Evolutionary conservation across 2,888 invertebrate genomes (phyloP).

Genomic region (Drosophila borealis): DNA sequence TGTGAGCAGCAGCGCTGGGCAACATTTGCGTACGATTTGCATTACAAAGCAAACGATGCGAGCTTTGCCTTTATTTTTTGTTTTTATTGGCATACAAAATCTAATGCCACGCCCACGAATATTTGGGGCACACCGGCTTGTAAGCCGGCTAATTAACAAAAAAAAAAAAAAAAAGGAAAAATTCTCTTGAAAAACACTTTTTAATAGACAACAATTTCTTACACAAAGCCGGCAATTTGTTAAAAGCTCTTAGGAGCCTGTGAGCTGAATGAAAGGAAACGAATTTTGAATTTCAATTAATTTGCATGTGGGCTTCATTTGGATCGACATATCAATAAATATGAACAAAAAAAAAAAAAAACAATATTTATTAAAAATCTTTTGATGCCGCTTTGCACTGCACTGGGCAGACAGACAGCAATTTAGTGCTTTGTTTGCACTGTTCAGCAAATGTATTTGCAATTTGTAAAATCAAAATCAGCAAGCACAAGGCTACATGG

Average conservation of each 20-base stretch:
- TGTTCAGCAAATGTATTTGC: constrained; percentile 60
- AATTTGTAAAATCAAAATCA: constrained; percentile 70
- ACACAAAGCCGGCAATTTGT: constrained; percentile 12
- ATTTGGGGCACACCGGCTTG: constrained; percentile 5
- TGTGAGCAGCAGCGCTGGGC: constrained; percentile 69
- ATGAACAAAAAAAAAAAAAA: too few relatives aligned
- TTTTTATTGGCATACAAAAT: constrained; percentile 47
- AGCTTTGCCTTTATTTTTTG: constrained; percentile 41
- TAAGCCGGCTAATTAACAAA: constrained; percentile 56
- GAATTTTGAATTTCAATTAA: constrained; percentile 43
- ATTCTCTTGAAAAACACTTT: constrained; percentile 7
- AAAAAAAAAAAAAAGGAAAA: constrained; percentile 4
- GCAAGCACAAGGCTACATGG: constrained; percentile 3
- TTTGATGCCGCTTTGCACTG: constrained; percentile 43
- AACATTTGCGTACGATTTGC: constrained; percentile 76
- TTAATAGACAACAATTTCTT: constrained; percentile 19
- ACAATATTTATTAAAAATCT: constrained; percentile 47
- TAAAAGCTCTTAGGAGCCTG: constrained; percentile 17
- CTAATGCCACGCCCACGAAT: constrained; percentile 36
- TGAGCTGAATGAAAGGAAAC: not conserved
- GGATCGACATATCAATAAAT: constrained; percentile 4
- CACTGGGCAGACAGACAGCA: constrained; percentile 27
- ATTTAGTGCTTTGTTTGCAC: constrained; percentile 37
- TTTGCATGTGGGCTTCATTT: constrained; percentile 9
- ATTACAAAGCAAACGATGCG: constrained; percentile 66